Percentiles rank a stretch among this genome's conserved stretches.
phyloP scores from a whole-genome alignment of 2,113 vertebrate species.

The Triplophysa siluroides region DNA sequence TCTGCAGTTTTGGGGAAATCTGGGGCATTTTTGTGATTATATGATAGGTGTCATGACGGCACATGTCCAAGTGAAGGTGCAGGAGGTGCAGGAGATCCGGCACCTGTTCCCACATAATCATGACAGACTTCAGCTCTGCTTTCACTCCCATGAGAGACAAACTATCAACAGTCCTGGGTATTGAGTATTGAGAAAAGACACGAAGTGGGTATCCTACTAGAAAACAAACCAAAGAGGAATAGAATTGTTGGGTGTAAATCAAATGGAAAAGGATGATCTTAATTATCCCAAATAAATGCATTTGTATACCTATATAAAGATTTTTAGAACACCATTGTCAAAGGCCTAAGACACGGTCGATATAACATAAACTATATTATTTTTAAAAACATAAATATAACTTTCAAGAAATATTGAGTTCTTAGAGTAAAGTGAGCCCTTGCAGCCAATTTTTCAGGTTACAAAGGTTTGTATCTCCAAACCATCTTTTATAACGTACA shows the following conservation, averaged over 20 bases:
- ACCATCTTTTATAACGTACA: conserved; percentile 38
- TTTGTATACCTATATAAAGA: no score
- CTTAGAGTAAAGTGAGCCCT: conserved; percentile 49
- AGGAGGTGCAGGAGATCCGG: conserved; percentile 51
- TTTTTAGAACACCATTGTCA: no score
- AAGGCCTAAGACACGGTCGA: no score
- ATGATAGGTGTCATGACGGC: neutral
- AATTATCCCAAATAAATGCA: no score
- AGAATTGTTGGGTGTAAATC: neutral
- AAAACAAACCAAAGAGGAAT: conserved; percentile 15
- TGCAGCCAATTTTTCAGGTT: conserved; percentile 51
- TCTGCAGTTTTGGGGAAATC: conserved; percentile 50
- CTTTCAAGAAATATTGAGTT: conserved; percentile 56
- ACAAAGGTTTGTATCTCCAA: conserved; percentile 1
- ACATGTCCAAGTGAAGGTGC: conserved; percentile 51
- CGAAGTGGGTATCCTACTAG: conserved; percentile 48
- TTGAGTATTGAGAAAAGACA: conserved; percentile 20
- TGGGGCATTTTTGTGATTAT: conserved; percentile 37
- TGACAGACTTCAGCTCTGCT: conserved; percentile 32
- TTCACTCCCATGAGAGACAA: conserved; percentile 48
- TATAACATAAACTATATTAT: neutral
- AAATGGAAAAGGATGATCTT: no score
- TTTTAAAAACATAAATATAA: neutral
- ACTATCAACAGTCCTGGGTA: conserved; percentile 49
- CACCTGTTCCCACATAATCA: conserved; percentile 19